Conservation (phyloP, 2,797 vertebrate species). For the Brotula barbata region DNA sequence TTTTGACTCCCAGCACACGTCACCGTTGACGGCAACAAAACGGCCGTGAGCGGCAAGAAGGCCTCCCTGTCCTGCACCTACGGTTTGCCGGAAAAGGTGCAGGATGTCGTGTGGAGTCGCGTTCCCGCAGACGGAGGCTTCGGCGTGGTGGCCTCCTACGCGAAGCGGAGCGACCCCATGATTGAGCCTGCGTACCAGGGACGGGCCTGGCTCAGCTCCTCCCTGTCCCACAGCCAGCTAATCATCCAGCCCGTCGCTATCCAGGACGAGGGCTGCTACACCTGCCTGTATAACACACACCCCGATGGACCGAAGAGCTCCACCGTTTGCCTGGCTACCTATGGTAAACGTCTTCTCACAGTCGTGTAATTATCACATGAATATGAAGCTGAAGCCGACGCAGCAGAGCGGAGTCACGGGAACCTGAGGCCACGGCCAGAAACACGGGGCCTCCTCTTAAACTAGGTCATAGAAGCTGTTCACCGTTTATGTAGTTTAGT, state of each 20-base stretch:
- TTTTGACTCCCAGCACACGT: constrained; percentile 62
- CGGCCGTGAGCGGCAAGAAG: constrained; percentile 76
- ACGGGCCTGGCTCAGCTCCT: constrained; percentile 69
- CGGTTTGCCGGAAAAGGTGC: constrained; percentile 79
- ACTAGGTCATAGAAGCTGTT: too few species aligned
- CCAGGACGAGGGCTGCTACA: constrained; percentile 82
- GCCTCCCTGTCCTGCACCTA: constrained; percentile 73
- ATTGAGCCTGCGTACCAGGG: constrained; percentile 76
- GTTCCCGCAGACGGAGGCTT: constrained; percentile 41
- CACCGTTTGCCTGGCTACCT: constrained; percentile 75
- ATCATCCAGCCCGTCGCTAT: constrained; percentile 74
- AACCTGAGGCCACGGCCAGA: too few species aligned
- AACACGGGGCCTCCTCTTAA: too few species aligned
- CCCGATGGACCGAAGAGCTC: constrained; percentile 67
- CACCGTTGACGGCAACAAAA: constrained; percentile 72
- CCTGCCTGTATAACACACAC: constrained; percentile 73
- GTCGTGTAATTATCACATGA: too few species aligned
- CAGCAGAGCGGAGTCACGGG: too few species aligned
- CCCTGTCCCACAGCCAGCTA: constrained; percentile 75
- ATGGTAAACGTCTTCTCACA: constrained; percentile 73
- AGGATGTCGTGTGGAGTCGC: constrained; percentile 74
- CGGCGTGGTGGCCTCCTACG: constrained; percentile 72
- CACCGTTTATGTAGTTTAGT: too few species aligned
- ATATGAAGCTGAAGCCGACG: too few species aligned
- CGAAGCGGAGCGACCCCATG: constrained; percentile 75